A percentile compares a stretch with the other conserved stretches of the same genome.
phyloP scores from a whole-genome alignment of 2,888 invertebrate species.

The Ctenicera cuprea region DNA sequence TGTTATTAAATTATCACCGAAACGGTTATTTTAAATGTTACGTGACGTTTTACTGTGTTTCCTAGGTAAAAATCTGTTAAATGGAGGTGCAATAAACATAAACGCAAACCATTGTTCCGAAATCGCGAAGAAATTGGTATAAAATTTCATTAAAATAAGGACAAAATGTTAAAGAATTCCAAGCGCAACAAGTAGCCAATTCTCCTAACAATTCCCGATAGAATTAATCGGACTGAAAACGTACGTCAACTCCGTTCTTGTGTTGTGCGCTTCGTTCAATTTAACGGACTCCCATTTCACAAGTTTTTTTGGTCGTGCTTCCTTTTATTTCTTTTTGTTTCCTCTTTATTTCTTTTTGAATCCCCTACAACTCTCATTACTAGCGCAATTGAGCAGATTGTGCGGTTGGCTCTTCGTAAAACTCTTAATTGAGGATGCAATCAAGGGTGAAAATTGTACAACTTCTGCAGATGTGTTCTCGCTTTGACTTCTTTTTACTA shows the following conservation, averaged over 20 bases:
- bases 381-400: conserved; percentile 33
- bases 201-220: conserved; percentile 64
- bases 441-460: background rate
- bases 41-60: too few relatives aligned
- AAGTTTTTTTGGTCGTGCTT: conserved; percentile 31
- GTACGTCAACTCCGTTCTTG: conserved; percentile 38
- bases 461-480: background rate
- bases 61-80: too few relatives aligned
- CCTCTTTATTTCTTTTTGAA: conserved; percentile 30
- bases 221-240: conserved; percentile 62
- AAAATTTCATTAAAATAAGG: conserved; percentile 39
- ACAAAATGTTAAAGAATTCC: conserved; percentile 40
- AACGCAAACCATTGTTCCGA: background rate
- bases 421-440: conserved; percentile 35
- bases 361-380: conserved; percentile 27
- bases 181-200: conserved; percentile 65
- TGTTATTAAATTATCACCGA: too few relatives aligned
- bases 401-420: conserved; percentile 13
- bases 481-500: too few relatives aligned
- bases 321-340: conserved; percentile 35
- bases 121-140: conserved; percentile 7
- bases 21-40: too few relatives aligned
- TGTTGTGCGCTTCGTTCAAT: conserved; percentile 37
- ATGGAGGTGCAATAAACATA: background rate
- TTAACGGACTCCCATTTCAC: conserved; percentile 45